Evolutionary conservation across 2,888 invertebrate genomes (phyloP).

Genomic region (Muscina levida): DNA sequence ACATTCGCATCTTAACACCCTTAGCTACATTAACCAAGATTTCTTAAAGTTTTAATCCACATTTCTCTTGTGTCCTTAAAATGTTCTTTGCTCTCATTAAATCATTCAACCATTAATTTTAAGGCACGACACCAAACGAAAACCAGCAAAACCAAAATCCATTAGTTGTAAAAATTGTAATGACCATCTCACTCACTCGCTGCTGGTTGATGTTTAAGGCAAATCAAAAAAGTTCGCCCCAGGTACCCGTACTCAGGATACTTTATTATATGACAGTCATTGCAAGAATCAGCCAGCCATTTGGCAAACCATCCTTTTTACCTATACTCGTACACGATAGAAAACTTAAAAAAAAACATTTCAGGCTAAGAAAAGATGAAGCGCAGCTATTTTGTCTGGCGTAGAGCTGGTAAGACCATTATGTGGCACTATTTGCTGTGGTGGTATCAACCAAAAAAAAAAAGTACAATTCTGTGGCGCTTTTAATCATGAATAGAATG

Average conservation of each 20-base stretch:
- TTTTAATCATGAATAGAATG: slow-evolving; percentile 10
- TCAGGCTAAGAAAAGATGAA: slow-evolving; percentile 3
- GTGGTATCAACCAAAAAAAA: too few relatives aligned
- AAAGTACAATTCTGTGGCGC: background rate
- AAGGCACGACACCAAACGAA: slow-evolving; percentile 30
- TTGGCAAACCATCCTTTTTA: background rate
- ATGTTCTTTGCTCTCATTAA: slow-evolving; percentile 40
- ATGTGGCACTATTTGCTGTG: slow-evolving; percentile 20
- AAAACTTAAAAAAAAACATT: too few relatives aligned
- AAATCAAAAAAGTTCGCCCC: background rate
- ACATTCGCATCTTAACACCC: too few relatives aligned
- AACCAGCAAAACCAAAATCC: slow-evolving; percentile 29
- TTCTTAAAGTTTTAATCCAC: slow-evolving; percentile 32
- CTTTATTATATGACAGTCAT: slow-evolving; percentile 51
- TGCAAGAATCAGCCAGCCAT: slow-evolving; percentile 3
- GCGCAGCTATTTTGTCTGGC: slow-evolving; percentile 19
- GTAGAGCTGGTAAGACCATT: background rate
- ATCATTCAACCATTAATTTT: slow-evolving; percentile 47
- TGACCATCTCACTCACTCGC: background rate
- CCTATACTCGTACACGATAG: slow-evolving; percentile 25
- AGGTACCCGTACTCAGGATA: background rate
- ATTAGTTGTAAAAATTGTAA: slow-evolving; percentile 33
- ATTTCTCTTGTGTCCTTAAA: background rate
- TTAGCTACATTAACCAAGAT: too few relatives aligned
- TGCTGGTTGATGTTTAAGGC: too few relatives aligned